Base-by-base conservation (phyloP, 2,888 invertebrate species). In the Gymnosoma rotundatum region DNA sequence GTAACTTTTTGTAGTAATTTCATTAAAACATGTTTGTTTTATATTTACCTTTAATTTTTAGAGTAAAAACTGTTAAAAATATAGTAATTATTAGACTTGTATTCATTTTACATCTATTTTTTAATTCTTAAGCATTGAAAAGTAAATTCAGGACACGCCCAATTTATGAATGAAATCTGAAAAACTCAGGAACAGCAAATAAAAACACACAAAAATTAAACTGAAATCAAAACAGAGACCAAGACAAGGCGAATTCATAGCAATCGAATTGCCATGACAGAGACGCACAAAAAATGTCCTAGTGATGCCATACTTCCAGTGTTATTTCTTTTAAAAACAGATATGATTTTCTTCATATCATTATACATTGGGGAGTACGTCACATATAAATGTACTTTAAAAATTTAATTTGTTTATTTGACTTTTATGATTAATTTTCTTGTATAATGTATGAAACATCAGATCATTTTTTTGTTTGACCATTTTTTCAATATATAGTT, bases 71-170 rank as follows among this genome's bases (percentile, higher is more conserved):
- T 12, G 54, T 38, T 10, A 81, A 14, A 7, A 45, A 58, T 18
- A 60, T 20, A 18, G 4, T 42, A 25, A 66, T 48, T 61, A 70
- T 42, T 61, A 81, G 52, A 12, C 18, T 25, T 78, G 70, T 78
- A 16, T 56, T 60, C 78, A 84, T 84, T 20, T 84, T 20, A 3
- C 9, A 50, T 18, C 63, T 36, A 14, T 52, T 42, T 78, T 69
- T 61, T 16, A 50, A 20, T n/a, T 80, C 50, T 56, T 63, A 70
- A 14, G n/a, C 21, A 61, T 9, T 69, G 38, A 83, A 69, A 78
- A 81, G 72, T 52, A 25, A 21, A 58, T 56, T 78, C 38, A 78
- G 74, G 81, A 74, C 81, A 81, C 84, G 78, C 86, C 83, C 78
- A 81, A 83, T n/a, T 64, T 63, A 74, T 66, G 64, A 78, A 69